phyloP scores from a whole-genome alignment of 2,888 invertebrate species.

The Folsomia manolachei region DNA sequence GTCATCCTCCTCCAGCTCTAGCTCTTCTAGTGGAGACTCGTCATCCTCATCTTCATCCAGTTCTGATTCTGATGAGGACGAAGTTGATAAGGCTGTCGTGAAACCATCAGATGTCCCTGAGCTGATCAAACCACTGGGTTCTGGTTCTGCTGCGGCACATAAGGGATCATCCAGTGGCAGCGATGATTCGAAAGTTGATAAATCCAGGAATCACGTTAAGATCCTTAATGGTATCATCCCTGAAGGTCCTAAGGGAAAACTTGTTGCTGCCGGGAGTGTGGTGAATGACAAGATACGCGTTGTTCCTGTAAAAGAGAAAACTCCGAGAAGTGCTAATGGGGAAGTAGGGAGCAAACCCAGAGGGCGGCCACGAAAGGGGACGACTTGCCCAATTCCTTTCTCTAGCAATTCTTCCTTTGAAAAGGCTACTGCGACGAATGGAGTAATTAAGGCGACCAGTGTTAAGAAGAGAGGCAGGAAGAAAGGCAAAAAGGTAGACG shows the following conservation, averaged over 20 bases:
- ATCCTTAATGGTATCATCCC: not conserved
- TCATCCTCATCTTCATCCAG: constrained; percentile 10
- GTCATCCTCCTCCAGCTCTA: not conserved
- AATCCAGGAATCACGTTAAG: not conserved
- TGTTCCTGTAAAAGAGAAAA: constrained; percentile 13
- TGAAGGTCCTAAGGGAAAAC: not conserved
- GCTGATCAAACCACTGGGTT: not conserved
- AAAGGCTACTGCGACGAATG: no score
- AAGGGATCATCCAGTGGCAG: not conserved
- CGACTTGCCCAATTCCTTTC: no score
- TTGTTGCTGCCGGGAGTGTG: constrained; percentile 4
- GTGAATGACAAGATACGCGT: constrained; percentile 13
- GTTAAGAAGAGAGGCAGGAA: not conserved
- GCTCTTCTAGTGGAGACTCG: not conserved
- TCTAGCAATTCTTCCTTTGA: no score
- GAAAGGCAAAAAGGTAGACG: not conserved
- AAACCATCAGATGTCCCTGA: not conserved
- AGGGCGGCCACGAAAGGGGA: not conserved
- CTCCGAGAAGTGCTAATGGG: not conserved
- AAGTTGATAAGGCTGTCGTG: not conserved
- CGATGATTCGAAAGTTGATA: not conserved
- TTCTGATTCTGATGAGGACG: not conserved
- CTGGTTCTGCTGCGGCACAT: no score
- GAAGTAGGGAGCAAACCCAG: not conserved
- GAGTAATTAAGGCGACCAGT: not conserved